phyloP scores from a whole-genome alignment of 2,113 vertebrate genomes.

The Leucopsar rothschildi region DNA sequence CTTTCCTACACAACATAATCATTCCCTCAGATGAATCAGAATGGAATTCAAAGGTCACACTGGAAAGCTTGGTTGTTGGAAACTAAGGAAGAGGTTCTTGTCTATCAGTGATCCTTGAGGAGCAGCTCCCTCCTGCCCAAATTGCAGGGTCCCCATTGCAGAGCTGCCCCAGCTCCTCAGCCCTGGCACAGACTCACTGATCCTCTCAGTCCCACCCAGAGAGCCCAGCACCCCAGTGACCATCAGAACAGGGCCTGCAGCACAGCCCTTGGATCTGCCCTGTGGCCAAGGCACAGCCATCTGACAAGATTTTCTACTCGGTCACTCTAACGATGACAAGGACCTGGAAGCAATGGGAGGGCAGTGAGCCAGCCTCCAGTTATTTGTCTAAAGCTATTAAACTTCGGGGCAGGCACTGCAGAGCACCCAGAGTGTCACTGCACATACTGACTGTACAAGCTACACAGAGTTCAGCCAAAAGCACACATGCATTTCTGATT shows the following conservation, averaged over 20 bases:
- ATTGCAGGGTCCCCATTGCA: fast-evolving
- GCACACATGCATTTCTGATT: constrained; percentile 47
- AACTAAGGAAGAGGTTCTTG: background rate
- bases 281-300: background rate
- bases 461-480: constrained; percentile 54
- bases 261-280: background rate
- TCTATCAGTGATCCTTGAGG: background rate
- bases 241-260: background rate
- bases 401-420: background rate
- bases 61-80: background rate
- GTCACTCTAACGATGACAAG: background rate
- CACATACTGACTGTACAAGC: background rate
- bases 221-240: background rate
- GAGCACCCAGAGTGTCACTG: background rate
- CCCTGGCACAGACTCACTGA: fast-evolving
- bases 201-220: background rate
- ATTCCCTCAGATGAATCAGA: background rate
- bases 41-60: background rate
- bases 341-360: background rate
- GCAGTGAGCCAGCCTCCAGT: background rate
- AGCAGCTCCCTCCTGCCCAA: background rate
- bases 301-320: fast-evolving
- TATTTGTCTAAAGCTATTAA: background rate
- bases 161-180: background rate
- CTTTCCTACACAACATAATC: background rate